Percentiles rank a stretch among this genome's conserved stretches.
Conservation (phyloP, 2,113 vertebrate genomes). For the Fukomys damarensis region DNA sequence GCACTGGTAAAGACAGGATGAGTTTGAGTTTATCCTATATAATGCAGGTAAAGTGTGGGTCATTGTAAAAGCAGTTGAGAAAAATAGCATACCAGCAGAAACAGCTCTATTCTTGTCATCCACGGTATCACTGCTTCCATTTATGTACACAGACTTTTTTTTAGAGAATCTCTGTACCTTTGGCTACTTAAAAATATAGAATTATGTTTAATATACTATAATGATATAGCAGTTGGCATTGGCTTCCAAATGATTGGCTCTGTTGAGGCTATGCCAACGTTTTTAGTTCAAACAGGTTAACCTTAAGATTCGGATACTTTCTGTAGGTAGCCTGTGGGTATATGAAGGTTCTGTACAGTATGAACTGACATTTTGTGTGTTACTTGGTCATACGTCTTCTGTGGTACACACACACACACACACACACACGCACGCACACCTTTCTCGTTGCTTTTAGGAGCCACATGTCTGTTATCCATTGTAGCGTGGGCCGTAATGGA, state of each 20-base stretch:
- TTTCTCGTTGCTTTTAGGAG: neutral
- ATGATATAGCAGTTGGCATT: neutral
- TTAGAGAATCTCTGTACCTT: neutral
- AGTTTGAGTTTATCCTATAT: neutral
- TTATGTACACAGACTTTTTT: neutral
- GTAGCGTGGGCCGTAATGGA: neutral
- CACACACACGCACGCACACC: neutral
- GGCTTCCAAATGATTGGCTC: neutral
- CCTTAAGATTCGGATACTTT: neutral
- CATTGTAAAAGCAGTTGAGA: neutral
- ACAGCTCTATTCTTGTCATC: neutral
- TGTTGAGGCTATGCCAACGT: neutral
- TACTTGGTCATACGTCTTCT: neutral
- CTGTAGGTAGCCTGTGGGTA: neutral
- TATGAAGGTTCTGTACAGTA: neutral
- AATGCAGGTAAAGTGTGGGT: neutral
- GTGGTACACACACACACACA: neutral
- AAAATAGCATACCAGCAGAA: neutral
- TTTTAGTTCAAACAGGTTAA: neutral
- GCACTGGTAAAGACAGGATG: neutral
- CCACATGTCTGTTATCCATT: fast-evolving
- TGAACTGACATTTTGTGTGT: neutral
- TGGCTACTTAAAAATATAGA: neutral
- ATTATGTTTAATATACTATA: neutral
- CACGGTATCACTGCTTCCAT: neutral